Evolutionary conservation across 2,888 invertebrate species (phyloP).

Genomic region (Oasisia sp.): DNA sequence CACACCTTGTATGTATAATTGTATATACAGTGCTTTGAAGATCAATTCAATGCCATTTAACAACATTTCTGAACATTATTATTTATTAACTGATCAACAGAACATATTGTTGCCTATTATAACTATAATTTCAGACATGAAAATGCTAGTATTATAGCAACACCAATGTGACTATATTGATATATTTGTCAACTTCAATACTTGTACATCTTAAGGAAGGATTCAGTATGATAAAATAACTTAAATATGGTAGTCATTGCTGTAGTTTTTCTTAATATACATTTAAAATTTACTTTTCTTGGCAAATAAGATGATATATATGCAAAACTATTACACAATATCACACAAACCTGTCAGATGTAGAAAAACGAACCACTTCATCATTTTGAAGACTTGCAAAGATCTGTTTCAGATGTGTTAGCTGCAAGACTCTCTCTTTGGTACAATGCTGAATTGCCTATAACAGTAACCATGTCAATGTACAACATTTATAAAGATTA

Average conservation of each 20-base stretch:
- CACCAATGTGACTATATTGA: not conserved
- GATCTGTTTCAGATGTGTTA: slow-evolving; percentile 14
- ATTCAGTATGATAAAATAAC: too few relatives aligned
- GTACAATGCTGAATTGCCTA: slow-evolving; percentile 22
- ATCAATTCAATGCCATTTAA: not conserved
- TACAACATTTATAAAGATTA: not conserved
- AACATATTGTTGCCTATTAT: not conserved
- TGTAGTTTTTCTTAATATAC: not conserved
- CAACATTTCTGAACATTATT: not conserved
- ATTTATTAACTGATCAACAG: not conserved
- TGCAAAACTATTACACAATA: not conserved
- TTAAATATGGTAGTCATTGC: not conserved
- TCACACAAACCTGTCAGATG: slow-evolving; percentile 23
- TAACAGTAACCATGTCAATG: not conserved
- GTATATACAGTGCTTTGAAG: not conserved
- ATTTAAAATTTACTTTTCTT: not conserved
- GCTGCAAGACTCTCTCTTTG: slow-evolving; percentile 5
- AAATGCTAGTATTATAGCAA: not conserved
- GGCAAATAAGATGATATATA: not conserved
- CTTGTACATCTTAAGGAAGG: not conserved
- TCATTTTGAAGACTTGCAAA: slow-evolving; percentile 19
- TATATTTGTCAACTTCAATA: not conserved
- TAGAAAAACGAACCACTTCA: not conserved
- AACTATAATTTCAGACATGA: not conserved
- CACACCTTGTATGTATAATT: not conserved